These are phyloP conservation scores for Caenorhabditis zanzibari DNA, from an alignment of 2,888 invertebrate genomes.

Conservation along the genomic window DNA sequence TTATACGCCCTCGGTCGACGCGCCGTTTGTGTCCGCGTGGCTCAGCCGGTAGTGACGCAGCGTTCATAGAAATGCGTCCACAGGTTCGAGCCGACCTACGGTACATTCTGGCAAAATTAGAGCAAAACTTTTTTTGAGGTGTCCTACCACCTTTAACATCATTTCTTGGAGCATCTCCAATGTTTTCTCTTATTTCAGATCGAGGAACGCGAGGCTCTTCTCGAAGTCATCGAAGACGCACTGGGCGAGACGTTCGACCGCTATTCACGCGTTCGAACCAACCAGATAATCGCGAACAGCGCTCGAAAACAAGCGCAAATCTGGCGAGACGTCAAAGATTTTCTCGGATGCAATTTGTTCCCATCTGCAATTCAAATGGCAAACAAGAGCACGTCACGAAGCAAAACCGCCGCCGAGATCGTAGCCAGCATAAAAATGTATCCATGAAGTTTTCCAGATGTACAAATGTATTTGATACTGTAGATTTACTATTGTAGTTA, in stretches of 20 bases:
- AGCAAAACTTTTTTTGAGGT: no score
- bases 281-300: conserved; percentile 79
- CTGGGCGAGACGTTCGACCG: conserved; percentile 81
- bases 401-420: conserved; percentile 72
- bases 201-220: conserved; percentile 76
- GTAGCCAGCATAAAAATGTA: conserved; percentile 72
- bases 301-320: conserved; percentile 81
- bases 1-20: no score
- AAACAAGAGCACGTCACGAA: conserved; percentile 69
- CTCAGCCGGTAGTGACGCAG: no score
- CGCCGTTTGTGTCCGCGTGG: no score
- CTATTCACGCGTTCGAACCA: conserved; percentile 78
- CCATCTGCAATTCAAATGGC: conserved; percentile 78
- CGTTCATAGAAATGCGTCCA: no score
- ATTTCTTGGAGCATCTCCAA: not conserved
- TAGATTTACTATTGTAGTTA: not conserved
- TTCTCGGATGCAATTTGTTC: conserved; percentile 77
- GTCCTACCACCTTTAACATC: no score
- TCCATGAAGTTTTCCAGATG: conserved; percentile 48
- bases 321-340: conserved; percentile 81
- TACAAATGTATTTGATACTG: not conserved
- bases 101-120: no score
- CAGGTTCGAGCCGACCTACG: no score
- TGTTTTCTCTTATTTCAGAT: conserved; percentile 59
- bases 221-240: conserved; percentile 80